These are phyloP conservation scores for Physeter macrocephalus DNA, from an alignment of 2,113 vertebrate species.

Conservation along the genomic window DNA sequence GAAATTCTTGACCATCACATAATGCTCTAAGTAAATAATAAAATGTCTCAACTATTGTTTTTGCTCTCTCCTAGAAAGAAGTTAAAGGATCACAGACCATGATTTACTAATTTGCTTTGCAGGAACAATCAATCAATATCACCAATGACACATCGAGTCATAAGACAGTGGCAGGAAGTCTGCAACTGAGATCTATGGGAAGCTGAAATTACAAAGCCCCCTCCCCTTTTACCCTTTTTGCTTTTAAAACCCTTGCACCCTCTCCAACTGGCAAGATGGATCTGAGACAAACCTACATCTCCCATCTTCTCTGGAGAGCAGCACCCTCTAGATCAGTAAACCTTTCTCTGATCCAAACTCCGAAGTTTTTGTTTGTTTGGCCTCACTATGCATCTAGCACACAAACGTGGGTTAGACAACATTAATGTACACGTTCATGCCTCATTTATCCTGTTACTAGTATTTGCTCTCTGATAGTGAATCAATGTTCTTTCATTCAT, in stretches of 20 bases:
- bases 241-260: not conserved
- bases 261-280: not conserved
- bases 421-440: not conserved
- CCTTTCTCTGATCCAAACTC: not conserved
- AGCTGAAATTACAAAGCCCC: not conserved
- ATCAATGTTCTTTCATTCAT: not conserved
- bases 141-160: not conserved
- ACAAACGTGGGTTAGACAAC: not conserved
- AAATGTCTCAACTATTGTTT: not conserved
- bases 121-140: not conserved
- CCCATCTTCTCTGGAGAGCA: not conserved
- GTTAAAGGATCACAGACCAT: not conserved
- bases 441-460: not conserved
- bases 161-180: not conserved
- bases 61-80: not conserved
- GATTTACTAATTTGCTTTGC: not conserved
- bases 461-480: not conserved
- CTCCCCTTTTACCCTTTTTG: not conserved
- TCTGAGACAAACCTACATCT: not conserved
- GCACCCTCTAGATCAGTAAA: not conserved
- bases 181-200: not conserved
- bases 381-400: not conserved
- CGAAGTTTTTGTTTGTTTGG: not conserved
- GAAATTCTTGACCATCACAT: not conserved
- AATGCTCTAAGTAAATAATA: not conserved